A percentile compares a stretch with the other conserved stretches of the same genome.
Conservation (phyloP, 2,113 vertebrate species). For the Hypomesus transpacificus region DNA sequence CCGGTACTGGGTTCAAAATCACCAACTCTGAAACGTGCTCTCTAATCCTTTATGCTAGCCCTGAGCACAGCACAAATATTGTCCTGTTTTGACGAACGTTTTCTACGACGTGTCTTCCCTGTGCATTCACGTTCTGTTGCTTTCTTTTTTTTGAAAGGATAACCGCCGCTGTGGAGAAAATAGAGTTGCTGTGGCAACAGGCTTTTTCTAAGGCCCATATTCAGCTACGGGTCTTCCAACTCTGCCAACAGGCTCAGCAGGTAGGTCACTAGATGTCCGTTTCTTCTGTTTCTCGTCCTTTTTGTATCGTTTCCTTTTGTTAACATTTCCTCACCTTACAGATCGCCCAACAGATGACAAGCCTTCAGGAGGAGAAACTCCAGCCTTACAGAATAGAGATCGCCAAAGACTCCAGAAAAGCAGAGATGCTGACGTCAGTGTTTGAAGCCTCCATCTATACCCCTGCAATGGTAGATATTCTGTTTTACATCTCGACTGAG, state of each 20-base stretch:
- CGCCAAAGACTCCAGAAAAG: constrained; percentile 43
- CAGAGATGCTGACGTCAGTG: constrained; percentile 40
- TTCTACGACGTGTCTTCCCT: background rate
- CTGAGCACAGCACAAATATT: too few species aligned
- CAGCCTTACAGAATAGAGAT: constrained; percentile 56
- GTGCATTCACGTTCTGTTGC: background rate
- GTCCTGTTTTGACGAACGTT: too few species aligned
- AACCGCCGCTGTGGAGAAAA: constrained; percentile 65
- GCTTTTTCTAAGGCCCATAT: constrained; percentile 57
- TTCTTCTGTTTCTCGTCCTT: background rate
- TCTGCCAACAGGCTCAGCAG: constrained; percentile 56
- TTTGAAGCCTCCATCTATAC: constrained; percentile 58
- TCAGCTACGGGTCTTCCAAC: constrained; percentile 60
- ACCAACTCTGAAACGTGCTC: too few species aligned
- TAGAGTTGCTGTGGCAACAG: constrained; percentile 71
- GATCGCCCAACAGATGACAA: constrained; percentile 60
- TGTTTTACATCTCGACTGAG: background rate
- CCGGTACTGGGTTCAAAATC: constrained; percentile 50
- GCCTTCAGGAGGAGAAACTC: constrained; percentile 56
- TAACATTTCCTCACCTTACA: constrained; percentile 29
- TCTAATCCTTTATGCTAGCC: too few species aligned
- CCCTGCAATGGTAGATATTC: constrained; percentile 62
- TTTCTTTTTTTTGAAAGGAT: constrained; percentile 55
- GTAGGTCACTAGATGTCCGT: constrained; percentile 32
- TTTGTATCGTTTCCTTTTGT: background rate